A percentile compares a stretch with the other conserved stretches of the same genome.
phyloP scores from a whole-genome alignment of 2,888 invertebrate species.

The Volucella inanis region DNA sequence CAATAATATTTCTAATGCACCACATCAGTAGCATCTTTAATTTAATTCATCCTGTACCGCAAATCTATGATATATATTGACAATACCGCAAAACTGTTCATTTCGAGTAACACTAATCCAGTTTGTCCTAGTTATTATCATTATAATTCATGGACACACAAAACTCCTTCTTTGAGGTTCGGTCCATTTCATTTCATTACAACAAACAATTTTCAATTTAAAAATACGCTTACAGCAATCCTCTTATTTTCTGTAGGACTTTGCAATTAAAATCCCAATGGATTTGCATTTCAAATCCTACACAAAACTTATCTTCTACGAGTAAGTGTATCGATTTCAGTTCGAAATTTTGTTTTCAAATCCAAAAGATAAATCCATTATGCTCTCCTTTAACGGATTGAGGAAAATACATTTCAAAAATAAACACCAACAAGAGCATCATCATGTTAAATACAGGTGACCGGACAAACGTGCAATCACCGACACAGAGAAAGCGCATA shows the following conservation, averaged over 20 bases:
- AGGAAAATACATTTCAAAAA: slow-evolving; percentile 55
- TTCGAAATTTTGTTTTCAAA: slow-evolving; percentile 58
- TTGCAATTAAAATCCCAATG: slow-evolving; percentile 44
- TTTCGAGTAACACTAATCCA: slow-evolving; percentile 53
- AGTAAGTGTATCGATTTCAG: slow-evolving; percentile 72
- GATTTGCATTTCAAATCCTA: slow-evolving; percentile 65
- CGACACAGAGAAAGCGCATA: slow-evolving; percentile 16
- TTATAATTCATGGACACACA: slow-evolving; percentile 37
- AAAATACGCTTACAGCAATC: slow-evolving; percentile 70
- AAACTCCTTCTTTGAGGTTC: slow-evolving; percentile 59
- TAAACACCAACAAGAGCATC: slow-evolving; percentile 66
- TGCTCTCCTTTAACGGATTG: slow-evolving; percentile 71
- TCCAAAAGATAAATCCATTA: slow-evolving; percentile 69
- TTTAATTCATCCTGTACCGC: too few relatives aligned
- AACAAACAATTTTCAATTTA: slow-evolving; percentile 30
- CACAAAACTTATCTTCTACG: slow-evolving; percentile 33
- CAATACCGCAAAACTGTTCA: neutral
- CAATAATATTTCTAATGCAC: too few relatives aligned
- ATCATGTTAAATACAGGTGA: slow-evolving; percentile 13
- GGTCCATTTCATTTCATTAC: slow-evolving; percentile 5
- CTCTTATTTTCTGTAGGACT: slow-evolving; percentile 53
- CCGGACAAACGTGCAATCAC: neutral
- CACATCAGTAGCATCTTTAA: too few relatives aligned
- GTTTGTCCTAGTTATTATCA: slow-evolving; percentile 50
- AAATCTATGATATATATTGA: too few relatives aligned